phyloP scores from a whole-genome alignment of 2,888 invertebrate species.

The Cynaeus angustus region DNA sequence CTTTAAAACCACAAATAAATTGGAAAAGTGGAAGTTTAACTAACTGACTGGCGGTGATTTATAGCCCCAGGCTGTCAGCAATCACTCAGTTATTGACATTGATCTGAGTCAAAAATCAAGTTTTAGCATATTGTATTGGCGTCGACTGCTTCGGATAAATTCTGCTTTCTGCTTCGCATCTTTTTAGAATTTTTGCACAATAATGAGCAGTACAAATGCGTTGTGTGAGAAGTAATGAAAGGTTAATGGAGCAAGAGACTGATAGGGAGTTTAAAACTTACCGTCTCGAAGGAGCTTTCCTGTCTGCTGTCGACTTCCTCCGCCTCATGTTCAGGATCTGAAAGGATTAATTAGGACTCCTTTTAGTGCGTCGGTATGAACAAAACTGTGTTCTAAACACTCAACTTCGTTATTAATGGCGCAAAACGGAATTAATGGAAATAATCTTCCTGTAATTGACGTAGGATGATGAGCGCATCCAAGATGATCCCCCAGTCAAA shows the following conservation, averaged over 20 bases:
- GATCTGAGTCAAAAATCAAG: no score
- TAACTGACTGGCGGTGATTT: background rate
- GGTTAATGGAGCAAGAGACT: slow-evolving; percentile 31
- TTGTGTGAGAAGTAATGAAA: slow-evolving; percentile 3
- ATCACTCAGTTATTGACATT: no score
- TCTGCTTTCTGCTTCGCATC: background rate
- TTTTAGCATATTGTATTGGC: no score
- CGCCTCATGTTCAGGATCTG: slow-evolving; percentile 33
- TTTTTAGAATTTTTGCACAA: background rate
- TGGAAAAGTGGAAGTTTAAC: background rate
- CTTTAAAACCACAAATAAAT: background rate
- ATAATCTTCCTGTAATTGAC: slow-evolving; percentile 37
- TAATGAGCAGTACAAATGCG: background rate
- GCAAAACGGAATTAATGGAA: slow-evolving; percentile 30
- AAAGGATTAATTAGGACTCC: slow-evolving; percentile 35
- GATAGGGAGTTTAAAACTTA: slow-evolving; percentile 31
- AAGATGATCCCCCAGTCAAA: background rate
- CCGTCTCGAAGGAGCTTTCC: slow-evolving; percentile 30
- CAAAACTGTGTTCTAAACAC: slow-evolving; percentile 21
- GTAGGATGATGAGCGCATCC: slow-evolving; percentile 14
- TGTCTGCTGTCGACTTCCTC: slow-evolving; percentile 29
- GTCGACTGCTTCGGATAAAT: no score
- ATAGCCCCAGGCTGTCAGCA: background rate
- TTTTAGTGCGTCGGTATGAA: slow-evolving; percentile 27
- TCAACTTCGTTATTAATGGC: slow-evolving; percentile 28